Base-by-base conservation (phyloP, 2,888 invertebrate species). In the Stenolophus ochropezus region DNA sequence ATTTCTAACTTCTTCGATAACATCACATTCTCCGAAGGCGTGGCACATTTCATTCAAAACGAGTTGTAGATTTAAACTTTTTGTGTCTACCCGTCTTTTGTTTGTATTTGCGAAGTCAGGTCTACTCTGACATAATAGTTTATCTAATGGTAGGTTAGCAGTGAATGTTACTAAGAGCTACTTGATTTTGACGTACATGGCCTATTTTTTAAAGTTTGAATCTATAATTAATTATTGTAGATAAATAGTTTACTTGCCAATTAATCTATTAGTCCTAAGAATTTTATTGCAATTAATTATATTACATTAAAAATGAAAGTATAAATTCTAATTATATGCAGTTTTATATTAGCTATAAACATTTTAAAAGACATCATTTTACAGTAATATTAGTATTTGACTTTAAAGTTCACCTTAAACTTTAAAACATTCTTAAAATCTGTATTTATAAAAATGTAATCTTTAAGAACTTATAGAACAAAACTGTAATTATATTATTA, bases 21-120 rank as follows among this genome's bases (percentile, higher is more conserved):
- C 4, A 27, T 69, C 18, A 33, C 65, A 33, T 69, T 69, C 65
- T 18, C 65, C 18, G 8, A 27, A 69, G 65, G 65, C 33, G 65
- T 69, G 65, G 42, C 14, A 33, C 65, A 69, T 69, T 42, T 69
- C 65, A 69, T 69, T 69, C 65, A 69, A 69, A 69, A 69, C 65
- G 33, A 69, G 65, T 33, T 69, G 33, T 69, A 69, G 18, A 69
- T 69, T 69, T 69, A 14, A 69, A 69, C 42, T 69, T 27, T 69
- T 69, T 33, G n/a, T 61, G 11, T 27, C 16, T 69, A 11, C 2
- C 16, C 27, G 18, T 69, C 65, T 69, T 42, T 69, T 69, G 33
- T 33, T 14, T 69, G 65, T 18, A 18, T 27, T 21, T 33, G 27
- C 27, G 16, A 6, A 69, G 65, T 69, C 65, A 6, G 14, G 33